Percentiles rank a stretch among this genome's conserved stretches.
These are phyloP conservation scores for Eristalis intricaria DNA, from an alignment of 2,888 invertebrate genomes.

Conservation along the genomic window DNA sequence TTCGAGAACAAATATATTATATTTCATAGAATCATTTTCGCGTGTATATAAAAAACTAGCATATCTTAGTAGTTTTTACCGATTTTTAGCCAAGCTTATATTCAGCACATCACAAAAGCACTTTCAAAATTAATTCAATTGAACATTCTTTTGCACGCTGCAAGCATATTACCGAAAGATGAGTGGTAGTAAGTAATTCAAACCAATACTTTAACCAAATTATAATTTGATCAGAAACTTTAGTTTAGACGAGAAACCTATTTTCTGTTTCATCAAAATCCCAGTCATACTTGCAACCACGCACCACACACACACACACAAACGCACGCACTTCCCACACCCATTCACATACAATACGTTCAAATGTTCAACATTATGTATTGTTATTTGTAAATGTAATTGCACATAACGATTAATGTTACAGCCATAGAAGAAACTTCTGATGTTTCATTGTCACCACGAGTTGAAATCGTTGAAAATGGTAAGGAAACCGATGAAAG, in stretches of 20 bases:
- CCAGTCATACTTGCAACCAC: background rate
- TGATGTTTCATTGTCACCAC: constrained; percentile 28
- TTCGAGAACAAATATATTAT: constrained; percentile 7
- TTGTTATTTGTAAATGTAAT: constrained; percentile 40
- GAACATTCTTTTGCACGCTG: constrained; percentile 74
- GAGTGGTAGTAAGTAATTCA: constrained; percentile 64
- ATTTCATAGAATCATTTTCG: constrained; percentile 10
- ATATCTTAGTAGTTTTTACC: constrained; percentile 1
- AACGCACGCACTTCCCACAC: background rate
- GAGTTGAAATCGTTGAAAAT: constrained; percentile 15
- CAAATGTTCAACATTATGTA: background rate
- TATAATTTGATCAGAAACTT: background rate
- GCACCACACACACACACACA: background rate
- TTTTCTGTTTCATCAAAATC: background rate
- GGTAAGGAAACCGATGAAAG: constrained; percentile 24
- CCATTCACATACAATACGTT: background rate
- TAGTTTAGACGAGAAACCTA: too few relatives aligned
- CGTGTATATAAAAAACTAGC: background rate
- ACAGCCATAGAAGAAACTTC: constrained; percentile 47
- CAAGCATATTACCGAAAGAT: constrained; percentile 70
- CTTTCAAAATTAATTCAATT: constrained; percentile 47
- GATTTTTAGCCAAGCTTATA: constrained; percentile 35
- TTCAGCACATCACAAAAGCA: constrained; percentile 25
- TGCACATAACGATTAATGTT: constrained; percentile 53
- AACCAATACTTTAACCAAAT: background rate